These are phyloP conservation scores for Clavelina lepadiformis DNA, from an alignment of 23 tunicate species.

Conservation along the genomic window DNA sequence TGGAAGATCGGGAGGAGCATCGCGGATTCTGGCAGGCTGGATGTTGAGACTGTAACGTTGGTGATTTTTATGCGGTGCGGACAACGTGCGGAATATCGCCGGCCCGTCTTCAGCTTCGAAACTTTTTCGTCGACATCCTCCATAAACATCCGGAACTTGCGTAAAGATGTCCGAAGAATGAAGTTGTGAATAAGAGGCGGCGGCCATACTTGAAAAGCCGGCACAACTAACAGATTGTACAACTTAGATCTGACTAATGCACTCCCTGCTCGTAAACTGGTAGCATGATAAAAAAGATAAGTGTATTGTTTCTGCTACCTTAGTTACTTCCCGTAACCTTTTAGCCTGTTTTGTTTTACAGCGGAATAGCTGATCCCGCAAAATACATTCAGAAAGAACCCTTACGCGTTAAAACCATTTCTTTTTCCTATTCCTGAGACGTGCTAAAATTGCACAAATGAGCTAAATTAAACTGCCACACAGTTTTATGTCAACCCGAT, in stretches of 20 bases:
- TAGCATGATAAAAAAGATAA: too few relatives aligned
- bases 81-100: constrained; percentile 14
- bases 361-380: too few relatives aligned
- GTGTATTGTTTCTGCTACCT: too few relatives aligned
- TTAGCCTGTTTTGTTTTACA: too few relatives aligned
- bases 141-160: neutral
- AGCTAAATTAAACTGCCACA: too few relatives aligned
- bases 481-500: too few relatives aligned
- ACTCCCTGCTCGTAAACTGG: neutral
- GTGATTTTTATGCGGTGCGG: constrained; percentile 9
- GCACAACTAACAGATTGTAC: neutral
- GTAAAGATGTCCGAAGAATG: constrained; percentile 10
- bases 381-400: too few relatives aligned
- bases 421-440: too few relatives aligned
- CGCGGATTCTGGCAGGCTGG: neutral
- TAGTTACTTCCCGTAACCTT: too few relatives aligned
- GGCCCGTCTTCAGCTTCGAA: constrained; percentile 61
- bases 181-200: constrained; percentile 9
- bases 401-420: too few relatives aligned
- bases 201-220: neutral
- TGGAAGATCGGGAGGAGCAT: constrained; percentile 5
- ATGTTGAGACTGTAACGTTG: constrained; percentile 14
- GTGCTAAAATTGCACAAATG: too few relatives aligned
- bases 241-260: neutral
- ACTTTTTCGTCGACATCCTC: constrained; percentile 33